Conservation (phyloP, 1,140 invertebrate species). For the Bradysia coprophila region DNA sequence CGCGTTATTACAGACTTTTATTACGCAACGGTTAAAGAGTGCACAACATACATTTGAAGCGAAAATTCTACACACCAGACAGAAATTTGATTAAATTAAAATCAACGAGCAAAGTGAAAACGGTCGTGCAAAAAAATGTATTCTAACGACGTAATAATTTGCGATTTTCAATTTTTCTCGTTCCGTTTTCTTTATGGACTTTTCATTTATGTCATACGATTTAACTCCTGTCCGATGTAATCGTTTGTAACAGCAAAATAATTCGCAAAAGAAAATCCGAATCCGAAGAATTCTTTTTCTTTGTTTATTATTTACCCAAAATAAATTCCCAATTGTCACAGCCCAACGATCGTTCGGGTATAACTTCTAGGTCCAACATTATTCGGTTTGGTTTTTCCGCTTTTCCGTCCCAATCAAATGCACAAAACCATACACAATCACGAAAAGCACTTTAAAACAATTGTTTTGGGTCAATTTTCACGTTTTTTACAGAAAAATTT, state of each 20-base stretch:
- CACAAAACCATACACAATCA: not conserved
- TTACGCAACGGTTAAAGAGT: no score
- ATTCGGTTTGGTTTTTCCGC: conserved; percentile 10
- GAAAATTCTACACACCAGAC: no score
- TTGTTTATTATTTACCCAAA: conserved; percentile 45
- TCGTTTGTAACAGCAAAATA: not conserved
- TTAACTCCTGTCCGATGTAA: conserved; percentile 1
- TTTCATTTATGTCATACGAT: no score
- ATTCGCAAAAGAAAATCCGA: not conserved
- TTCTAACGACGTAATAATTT: no score
- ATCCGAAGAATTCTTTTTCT: no score
- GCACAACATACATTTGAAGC: no score
- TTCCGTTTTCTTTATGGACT: no score
- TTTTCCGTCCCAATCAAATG: not conserved
- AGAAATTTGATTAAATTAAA: no score
- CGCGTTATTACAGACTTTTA: no score
- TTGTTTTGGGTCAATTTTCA: not conserved
- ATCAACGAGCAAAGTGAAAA: no score
- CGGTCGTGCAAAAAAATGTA: no score
- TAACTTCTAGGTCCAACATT: conserved; percentile 92
- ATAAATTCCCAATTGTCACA: conserved; percentile 96
- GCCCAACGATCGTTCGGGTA: conserved; percentile 86
- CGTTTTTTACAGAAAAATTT: not conserved
- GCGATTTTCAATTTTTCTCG: no score
- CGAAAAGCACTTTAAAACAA: not conserved